Evolutionary conservation across 35 echinoderm and acorn worm species (phyloP).

Genomic region (Ophiothrix spiculata): DNA sequence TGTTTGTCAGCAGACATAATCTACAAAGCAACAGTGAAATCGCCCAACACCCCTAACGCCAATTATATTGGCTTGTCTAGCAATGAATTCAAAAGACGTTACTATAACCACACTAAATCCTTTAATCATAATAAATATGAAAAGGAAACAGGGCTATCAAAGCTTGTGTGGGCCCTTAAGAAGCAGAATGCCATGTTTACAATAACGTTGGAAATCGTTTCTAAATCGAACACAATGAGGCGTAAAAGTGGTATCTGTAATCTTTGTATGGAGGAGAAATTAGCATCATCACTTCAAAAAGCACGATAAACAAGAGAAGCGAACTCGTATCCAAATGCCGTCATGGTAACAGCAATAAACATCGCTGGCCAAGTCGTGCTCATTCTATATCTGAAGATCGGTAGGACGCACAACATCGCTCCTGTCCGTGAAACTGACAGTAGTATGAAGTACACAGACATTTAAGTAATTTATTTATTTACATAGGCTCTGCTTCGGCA

Average conservation of each 20-base stretch:
- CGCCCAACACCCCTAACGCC: not conserved
- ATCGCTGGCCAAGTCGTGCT: no score
- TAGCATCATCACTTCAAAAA: not conserved
- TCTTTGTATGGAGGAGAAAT: not conserved
- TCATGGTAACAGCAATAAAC: not conserved
- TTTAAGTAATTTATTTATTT: no score
- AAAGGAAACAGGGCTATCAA: slow-evolving; percentile 29
- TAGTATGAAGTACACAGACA: no score
- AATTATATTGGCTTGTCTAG: slow-evolving; percentile 27
- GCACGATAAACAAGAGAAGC: not conserved
- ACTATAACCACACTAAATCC: slow-evolving; percentile 23
- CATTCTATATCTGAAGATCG: no score
- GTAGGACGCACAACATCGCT: no score
- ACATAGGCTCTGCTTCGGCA: no score
- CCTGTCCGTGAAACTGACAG: no score
- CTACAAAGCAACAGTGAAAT: slow-evolving; percentile 33
- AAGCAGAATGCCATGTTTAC: not conserved
- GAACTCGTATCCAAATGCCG: not conserved
- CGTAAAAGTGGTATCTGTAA: not conserved
- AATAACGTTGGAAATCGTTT: not conserved
- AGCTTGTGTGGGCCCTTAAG: slow-evolving; percentile 12
- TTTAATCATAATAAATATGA: not conserved
- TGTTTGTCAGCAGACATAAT: slow-evolving; percentile 6
- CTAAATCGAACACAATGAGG: not conserved
- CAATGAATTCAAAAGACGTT: not conserved